Evolutionary conservation across 2,888 invertebrate genomes (phyloP).

Genomic region (Pyrgus malvae): DNA sequence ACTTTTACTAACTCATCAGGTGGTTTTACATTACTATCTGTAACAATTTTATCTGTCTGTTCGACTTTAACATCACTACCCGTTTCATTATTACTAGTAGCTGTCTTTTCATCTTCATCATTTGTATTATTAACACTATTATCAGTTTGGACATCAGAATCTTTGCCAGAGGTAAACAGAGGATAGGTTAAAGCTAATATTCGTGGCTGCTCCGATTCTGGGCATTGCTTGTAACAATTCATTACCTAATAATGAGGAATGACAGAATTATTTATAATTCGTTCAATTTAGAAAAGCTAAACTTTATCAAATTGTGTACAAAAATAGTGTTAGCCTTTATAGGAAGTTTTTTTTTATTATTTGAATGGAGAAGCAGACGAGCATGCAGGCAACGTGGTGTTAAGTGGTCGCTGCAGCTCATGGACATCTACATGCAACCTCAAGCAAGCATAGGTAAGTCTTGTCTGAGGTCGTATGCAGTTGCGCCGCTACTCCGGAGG

Average conservation of each 20-base stretch:
- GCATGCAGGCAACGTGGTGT: too few species aligned
- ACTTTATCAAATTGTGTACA: too few species aligned
- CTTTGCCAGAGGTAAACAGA: conserved; percentile 77
- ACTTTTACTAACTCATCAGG: neutral
- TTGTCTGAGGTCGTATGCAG: too few species aligned
- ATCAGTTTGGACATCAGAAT: conserved; percentile 11
- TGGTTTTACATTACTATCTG: neutral
- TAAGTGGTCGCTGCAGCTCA: too few species aligned
- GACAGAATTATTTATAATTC: too few species aligned
- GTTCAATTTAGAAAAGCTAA: too few species aligned
- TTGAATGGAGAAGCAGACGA: too few species aligned
- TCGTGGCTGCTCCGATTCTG: conserved; percentile 75
- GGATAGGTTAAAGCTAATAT: conserved; percentile 92
- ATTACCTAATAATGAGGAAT: conserved; percentile 55
- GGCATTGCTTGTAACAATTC: conserved; percentile 54
- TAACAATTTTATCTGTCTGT: neutral
- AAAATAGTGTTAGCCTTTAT: neutral
- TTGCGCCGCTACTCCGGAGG: too few species aligned
- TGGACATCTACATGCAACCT: too few species aligned
- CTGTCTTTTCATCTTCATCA: conserved; percentile 3
- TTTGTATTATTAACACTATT: neutral
- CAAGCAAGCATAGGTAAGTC: too few species aligned
- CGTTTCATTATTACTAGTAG: conserved; percentile 6
- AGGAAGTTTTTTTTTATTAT: too few species aligned
- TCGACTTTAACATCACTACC: neutral